A percentile compares a stretch with the other conserved stretches of the same genome.
These are phyloP conservation scores for Ictalurus furcatus DNA, from an alignment of 2,113 vertebrate genomes.

Conservation along the genomic window DNA sequence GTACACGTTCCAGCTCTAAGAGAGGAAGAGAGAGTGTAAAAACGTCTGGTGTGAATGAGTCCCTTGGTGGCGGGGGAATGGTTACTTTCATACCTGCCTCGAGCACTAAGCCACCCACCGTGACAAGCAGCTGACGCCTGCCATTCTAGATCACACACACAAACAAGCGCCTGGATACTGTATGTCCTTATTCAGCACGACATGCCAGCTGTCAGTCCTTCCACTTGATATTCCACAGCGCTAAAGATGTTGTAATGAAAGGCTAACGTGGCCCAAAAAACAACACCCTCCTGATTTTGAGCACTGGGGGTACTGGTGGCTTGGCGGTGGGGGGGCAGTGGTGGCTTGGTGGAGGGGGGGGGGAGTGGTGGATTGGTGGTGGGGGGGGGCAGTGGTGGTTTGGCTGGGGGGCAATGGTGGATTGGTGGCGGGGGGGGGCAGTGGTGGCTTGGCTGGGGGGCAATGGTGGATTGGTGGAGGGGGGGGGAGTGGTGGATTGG, in stretches of 20 bases:
- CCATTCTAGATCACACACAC: conserved; percentile 25
- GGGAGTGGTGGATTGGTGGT: too few species aligned
- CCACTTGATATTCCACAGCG: background rate
- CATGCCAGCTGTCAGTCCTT: conserved; percentile 26
- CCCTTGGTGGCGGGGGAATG: conserved; percentile 15
- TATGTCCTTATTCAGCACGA: conserved; percentile 30
- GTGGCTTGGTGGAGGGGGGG: too few species aligned
- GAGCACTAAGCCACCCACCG: conserved; percentile 11
- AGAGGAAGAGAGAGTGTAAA: background rate
- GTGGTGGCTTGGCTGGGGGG: too few species aligned
- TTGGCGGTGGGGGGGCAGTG: too few species aligned
- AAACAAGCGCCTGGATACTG: background rate
- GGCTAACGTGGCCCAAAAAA: background rate
- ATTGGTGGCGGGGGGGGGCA: too few species aligned
- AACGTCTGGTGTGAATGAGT: conserved; percentile 23
- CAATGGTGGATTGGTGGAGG: too few species aligned
- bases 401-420: too few species aligned
- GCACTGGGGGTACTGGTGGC: background rate
- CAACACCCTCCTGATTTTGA: background rate
- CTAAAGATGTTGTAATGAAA: background rate
- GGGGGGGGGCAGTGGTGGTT: too few species aligned
- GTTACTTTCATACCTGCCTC: conserved; percentile 34
- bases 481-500: too few species aligned
- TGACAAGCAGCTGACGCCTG: conserved; percentile 40
- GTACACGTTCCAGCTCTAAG: conserved; percentile 11